phyloP scores from a whole-genome alignment of 2,113 vertebrate genomes.

The Fukomys damarensis region DNA sequence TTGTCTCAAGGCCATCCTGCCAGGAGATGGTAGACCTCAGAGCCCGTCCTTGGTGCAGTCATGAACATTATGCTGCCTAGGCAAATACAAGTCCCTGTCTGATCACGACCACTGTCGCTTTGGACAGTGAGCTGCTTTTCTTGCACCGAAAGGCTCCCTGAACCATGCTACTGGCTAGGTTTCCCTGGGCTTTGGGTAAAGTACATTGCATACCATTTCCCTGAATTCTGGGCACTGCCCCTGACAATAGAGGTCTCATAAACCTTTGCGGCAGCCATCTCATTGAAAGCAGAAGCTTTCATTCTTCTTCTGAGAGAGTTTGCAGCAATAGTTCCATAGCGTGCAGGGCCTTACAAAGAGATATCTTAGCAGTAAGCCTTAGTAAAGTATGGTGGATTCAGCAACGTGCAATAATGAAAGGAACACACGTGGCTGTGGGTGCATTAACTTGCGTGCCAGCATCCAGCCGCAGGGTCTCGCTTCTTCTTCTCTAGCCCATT shows the following conservation, averaged over 20 bases:
- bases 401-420: accelerated
- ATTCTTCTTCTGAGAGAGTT: neutral
- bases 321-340: neutral
- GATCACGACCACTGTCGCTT: neutral
- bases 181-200: neutral
- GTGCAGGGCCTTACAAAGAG: neutral
- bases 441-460: accelerated
- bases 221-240: accelerated
- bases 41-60: accelerated
- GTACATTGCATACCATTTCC: neutral
- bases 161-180: accelerated
- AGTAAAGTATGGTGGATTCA: neutral
- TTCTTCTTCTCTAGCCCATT: neutral
- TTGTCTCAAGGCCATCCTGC: neutral
- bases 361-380: accelerated
- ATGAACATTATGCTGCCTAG: neutral
- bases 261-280: neutral
- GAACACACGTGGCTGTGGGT: too few species aligned
- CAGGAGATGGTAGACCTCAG: neutral
- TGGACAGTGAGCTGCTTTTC: too few species aligned
- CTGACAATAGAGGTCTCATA: neutral
- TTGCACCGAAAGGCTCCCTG: neutral
- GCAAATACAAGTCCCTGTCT: neutral
- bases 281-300: neutral
- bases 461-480: neutral